phyloP scores from a whole-genome alignment of 2,797 vertebrate species.

The Diglossa cyanea region DNA sequence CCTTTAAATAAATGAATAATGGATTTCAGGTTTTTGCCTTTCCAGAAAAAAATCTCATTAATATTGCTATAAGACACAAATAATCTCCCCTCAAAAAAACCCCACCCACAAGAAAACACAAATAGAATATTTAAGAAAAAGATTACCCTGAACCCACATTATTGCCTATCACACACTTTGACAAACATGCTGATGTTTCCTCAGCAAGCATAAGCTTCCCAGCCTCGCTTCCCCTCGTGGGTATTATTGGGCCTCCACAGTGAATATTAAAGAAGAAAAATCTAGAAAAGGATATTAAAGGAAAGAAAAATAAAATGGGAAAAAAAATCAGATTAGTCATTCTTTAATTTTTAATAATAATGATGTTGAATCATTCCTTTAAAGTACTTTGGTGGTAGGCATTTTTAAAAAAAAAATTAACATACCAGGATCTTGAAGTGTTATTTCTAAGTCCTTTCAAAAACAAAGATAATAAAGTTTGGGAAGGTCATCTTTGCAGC shows the following conservation, averaged over 20 bases:
- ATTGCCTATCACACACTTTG: not conserved
- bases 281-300: constrained; percentile 31
- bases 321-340: constrained; percentile 22
- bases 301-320: not conserved
- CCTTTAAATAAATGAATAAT: not conserved
- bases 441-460: not conserved
- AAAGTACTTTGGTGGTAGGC: not conserved
- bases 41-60: not conserved
- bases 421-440: not conserved
- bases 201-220: not conserved
- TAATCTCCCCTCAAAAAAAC: not conserved
- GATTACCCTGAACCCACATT: not conserved
- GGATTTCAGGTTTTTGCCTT: not conserved
- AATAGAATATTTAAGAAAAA: not conserved
- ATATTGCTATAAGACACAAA: not conserved
- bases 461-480: not conserved
- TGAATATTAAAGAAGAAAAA: not conserved
- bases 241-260: not conserved
- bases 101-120: not conserved
- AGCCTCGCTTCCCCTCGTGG: not conserved
- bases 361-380: constrained; percentile 33
- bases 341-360: constrained; percentile 51
- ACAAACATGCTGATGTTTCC: not conserved
- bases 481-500: not conserved
- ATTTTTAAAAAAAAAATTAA: not conserved